Base-by-base conservation (phyloP, 2,888 invertebrate genomes). In the Macrosiphum euphorbiae region DNA sequence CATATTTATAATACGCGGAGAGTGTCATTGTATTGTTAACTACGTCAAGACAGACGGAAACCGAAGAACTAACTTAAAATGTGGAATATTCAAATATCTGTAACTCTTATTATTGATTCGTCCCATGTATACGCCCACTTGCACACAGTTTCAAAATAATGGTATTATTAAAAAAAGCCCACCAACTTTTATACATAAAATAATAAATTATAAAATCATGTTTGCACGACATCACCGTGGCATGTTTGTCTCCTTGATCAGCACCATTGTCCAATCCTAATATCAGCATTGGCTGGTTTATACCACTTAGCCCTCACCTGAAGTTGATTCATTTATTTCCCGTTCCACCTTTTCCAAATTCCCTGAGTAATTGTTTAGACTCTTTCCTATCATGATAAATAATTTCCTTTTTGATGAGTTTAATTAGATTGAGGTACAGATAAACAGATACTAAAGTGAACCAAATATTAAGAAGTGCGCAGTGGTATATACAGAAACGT, bases 341-440 rank as follows among this genome's bases (percentile, higher is more conserved):
- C 92, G 26, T n/a, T 95, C 95, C 95, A 95, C 28, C 95, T 94
- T 16, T 67, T 85, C 95, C 95, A 95, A 88, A 95, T 95, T 7
- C 94, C 93, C 41, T 95, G 95, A 0, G 94, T 94, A n/a, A 95
- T 47, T 16, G 93, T 86, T 88, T 95, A 95, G 0, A 94, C 94
- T 28, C 35, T 44, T 90, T 95, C 94, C 95, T 95, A 95, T 35
- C 94, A 87, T 13, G 61, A 55, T 24, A 94, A 91, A 50, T 91
- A 92, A 58, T 94, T 94, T 24, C 61, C 86, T 3, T 90, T 67
- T 50, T 94, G 20, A 16, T 94, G 88, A 5, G 87, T 47, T 13
- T 95, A 44, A n/a, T 94, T 35, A 16, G 94, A 94, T 35, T 95
- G 94, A 20, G 95, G 94, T 1, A 95, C 90, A 1, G 94, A 35